Conservation (phyloP, 2,113 vertebrate genomes). For the Rhipidura dahli region DNA sequence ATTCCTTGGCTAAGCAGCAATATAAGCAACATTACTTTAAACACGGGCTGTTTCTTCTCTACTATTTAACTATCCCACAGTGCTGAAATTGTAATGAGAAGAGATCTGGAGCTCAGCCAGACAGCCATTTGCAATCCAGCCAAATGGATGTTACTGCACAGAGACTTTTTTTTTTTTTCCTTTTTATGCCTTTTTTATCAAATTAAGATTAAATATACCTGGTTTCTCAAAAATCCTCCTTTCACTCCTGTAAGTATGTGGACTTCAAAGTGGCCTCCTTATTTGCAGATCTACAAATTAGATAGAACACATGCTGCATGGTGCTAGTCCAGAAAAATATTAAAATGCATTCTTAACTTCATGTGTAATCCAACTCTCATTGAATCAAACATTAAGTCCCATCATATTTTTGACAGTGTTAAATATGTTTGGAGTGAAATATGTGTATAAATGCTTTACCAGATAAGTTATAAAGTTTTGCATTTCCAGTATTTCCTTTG, state of each 20-base stretch:
- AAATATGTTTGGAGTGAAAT: neutral
- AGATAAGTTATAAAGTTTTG: neutral
- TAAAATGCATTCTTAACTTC: neutral
- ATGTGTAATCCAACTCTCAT: neutral
- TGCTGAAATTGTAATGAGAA: neutral
- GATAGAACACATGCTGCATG: neutral
- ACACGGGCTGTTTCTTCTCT: neutral
- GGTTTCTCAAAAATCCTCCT: neutral
- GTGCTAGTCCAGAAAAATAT: neutral
- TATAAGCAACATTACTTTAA: slow-evolving; percentile 19
- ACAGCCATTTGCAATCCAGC: neutral
- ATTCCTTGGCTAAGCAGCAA: slow-evolving; percentile 39
- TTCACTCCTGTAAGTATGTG: neutral
- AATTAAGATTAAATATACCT: neutral
- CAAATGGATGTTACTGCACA: neutral
- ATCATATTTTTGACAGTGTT: neutral
- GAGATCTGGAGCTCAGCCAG: neutral
- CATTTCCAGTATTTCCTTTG: neutral
- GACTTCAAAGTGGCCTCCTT: neutral
- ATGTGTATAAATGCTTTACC: neutral
- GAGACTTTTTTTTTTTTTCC: neutral
- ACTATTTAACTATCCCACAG: neutral
- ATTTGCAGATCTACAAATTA: neutral
- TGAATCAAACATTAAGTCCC: neutral
- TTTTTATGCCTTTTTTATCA: neutral